Evolutionary conservation across 2,113 vertebrate species (phyloP), one percentile per base, ranked within the genome.

Genomic region (Oreochromis niloticus): DNA sequence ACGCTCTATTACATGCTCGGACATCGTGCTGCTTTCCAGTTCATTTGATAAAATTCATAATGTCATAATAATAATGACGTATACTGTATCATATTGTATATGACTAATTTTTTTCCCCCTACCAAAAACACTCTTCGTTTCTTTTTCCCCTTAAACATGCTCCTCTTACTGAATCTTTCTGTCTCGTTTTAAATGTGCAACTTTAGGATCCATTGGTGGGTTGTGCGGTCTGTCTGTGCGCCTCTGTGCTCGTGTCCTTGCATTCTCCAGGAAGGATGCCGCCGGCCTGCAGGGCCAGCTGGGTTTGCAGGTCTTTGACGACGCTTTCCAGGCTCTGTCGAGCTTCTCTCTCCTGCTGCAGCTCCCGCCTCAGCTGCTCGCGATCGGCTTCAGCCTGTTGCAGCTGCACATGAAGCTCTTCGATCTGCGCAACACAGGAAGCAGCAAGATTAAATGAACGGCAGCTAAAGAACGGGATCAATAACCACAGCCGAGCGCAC

Each of bases 301-400:
- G 98, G 91, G 97, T 96, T 95, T 98, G 98, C 91, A 99, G 97
- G 91, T 98, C 98, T 94, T 97, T 98, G 63, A 99, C 98, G 6
- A 98, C 96, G 14, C 96, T 97, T 95, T 99, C 98, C 96, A 99
- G 96, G 93, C 97, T 98, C 95, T 99, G 97, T 0, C 98, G 97
- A 4, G 98, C 98, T 92, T 98, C 98, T 1, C 97, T 91, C 94
- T 99, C 98, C 80, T 97, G 97, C 92, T 98, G 96, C 19, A 99
- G 97, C 89, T 99, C 98, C 1, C 96, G 97, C 12, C 98, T 96
- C 75, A 99, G 97, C 96, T 98, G 97, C 93, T 99, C 98, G 0
- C 98, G 96, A 85, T 99, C 98, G 0, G 97, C 97, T 88, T 99
- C 98, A 0, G 98, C 98, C 1, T 98, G 98, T 96, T 98, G 98